Conservation (phyloP, 2,113 vertebrate genomes). For the Heterotilapia buettikoferi region DNA sequence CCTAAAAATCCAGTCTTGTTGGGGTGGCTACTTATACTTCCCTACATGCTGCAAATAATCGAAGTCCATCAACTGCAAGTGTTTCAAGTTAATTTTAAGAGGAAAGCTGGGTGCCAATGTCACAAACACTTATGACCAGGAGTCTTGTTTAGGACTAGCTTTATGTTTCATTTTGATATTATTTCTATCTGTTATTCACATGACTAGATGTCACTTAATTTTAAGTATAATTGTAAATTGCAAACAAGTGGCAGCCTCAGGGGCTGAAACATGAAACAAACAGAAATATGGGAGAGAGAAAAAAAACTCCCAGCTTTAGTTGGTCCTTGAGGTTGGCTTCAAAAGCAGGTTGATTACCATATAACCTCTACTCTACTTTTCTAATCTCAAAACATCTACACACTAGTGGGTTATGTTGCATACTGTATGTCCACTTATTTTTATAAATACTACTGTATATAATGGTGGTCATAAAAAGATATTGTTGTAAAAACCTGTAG, state of each 20-base stretch:
- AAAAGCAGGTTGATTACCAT: not conserved
- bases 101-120: not conserved
- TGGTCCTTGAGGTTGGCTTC: not conserved
- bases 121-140: not conserved
- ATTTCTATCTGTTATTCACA: not conserved
- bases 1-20: not conserved
- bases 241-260: not conserved
- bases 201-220: not conserved
- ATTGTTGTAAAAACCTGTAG: not conserved
- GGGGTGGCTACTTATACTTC: not conserved
- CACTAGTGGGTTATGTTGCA: not conserved
- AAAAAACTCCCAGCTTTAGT: not conserved
- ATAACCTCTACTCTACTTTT: not conserved
- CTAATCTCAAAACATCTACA: not conserved
- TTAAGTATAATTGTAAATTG: not conserved
- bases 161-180: not conserved
- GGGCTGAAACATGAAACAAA: not conserved
- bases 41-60: not conserved
- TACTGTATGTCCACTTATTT: not conserved
- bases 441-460: not conserved
- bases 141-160: not conserved
- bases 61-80: not conserved
- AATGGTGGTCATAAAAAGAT: not conserved
- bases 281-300: accelerated
- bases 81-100: not conserved